Evolutionary conservation across 2,888 invertebrate species (phyloP), one percentile per base, ranked within the genome.

Genomic region (Leptinotarsa haldemani): DNA sequence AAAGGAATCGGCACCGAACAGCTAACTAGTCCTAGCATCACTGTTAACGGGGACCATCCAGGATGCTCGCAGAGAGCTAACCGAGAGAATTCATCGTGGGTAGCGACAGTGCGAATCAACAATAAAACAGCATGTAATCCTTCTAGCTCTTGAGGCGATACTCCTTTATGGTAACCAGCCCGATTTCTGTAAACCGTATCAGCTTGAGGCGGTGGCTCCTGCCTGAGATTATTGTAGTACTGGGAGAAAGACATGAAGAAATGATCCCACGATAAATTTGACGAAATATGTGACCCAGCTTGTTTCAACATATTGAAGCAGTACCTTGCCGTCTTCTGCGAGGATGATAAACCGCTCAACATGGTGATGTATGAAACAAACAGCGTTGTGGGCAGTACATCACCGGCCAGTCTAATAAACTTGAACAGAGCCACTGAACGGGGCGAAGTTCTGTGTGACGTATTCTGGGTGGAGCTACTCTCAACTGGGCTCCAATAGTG

Each of bases 341-440:
- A 91, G 79, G 93, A 93, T 2, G 95, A 93, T 68, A 98, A 89
- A 18, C 95, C 94, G 0, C 93, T 92, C 80, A 98, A 89, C 93
- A 98, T 96, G 80, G 93, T 93, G 77, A 97, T 89, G 88, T 97
- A 97, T 0, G 95, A 94, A 3, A 95, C 94, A 86, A 97, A 95
- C 69, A 98, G 88, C 22, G 94, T 92, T 7, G 95, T 92, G 12
- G 95, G 94, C 76, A 97, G 89, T 84, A 95, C 90, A 87, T 96
- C 96, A 64, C 97, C 96, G 61, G 97, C 94, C 77, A 95, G 89
- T 70, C 96, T 92, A 50, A 98, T 93, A 88, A 98, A 97, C 89
- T 97, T 98, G 88, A 94, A 95, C 53, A 98, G 88, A 0, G 94
- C 93, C 7, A 95, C 94, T 70, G 95, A 92, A 70, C 94, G 90